Conservation (phyloP, 2,888 invertebrate species). For the Amaurobius ferox region DNA sequence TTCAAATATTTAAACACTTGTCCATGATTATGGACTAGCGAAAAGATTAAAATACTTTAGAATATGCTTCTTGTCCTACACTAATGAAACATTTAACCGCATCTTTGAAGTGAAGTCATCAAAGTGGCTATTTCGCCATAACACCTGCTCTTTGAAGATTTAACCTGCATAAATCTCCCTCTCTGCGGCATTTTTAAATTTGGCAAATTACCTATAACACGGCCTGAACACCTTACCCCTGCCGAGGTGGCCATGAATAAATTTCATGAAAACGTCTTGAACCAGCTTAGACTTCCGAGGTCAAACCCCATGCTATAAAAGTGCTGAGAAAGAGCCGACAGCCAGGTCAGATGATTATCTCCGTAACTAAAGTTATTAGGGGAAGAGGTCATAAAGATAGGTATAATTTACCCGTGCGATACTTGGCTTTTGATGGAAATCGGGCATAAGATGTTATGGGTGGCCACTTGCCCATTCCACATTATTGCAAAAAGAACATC, state of each 20-base stretch:
- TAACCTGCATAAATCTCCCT: not conserved
- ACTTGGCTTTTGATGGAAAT: not conserved
- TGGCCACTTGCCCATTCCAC: not conserved
- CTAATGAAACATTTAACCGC: too few species aligned
- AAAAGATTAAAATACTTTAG: too few species aligned
- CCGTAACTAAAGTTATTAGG: not conserved
- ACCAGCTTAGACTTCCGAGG: not conserved
- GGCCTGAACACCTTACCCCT: not conserved
- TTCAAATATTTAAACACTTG: too few species aligned
- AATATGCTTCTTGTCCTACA: too few species aligned
- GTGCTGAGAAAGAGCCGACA: not conserved
- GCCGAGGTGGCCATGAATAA: not conserved
- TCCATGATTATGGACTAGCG: too few species aligned
- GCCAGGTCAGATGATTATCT: constrained; percentile 21
- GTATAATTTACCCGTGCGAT: constrained; percentile 11
- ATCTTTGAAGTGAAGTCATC: too few species aligned
- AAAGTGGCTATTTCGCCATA: too few species aligned
- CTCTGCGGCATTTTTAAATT: not conserved
- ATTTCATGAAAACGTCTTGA: not conserved
- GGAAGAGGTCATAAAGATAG: not conserved
- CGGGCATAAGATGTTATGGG: not conserved
- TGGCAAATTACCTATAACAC: not conserved
- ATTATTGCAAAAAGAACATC: too few species aligned
- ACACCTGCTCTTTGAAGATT: not conserved
- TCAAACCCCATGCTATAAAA: not conserved